A percentile compares a stretch with the other conserved stretches of the same genome.
Evolutionary conservation across 2,113 vertebrate species (phyloP).

Genomic region (Chaetura pelagica): DNA sequence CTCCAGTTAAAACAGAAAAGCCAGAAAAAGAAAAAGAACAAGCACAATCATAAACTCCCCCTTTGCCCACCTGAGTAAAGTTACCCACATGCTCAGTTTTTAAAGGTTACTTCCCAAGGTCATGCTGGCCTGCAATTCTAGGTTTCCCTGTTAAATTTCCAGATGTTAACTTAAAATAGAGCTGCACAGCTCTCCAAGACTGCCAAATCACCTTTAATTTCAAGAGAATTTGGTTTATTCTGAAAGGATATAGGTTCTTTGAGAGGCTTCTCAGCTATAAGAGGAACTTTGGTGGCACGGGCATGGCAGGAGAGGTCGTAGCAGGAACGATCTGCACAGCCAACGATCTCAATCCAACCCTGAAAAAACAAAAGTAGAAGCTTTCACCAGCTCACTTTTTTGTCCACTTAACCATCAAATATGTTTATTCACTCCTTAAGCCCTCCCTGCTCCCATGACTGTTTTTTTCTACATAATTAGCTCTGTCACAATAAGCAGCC

Average conservation of each 20-base stretch:
- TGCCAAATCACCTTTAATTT: not conserved
- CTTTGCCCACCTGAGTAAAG: not conserved
- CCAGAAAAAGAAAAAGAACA: not conserved
- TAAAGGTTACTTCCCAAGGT: not conserved
- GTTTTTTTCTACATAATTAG: conserved; percentile 47
- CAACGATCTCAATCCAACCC: conserved; percentile 99
- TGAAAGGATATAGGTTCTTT: conserved; percentile 98
- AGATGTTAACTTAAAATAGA: not conserved
- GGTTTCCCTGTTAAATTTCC: not conserved
- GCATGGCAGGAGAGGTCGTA: conserved; percentile 94
- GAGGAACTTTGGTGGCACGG: conserved; percentile 94
- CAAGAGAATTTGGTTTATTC: not conserved
- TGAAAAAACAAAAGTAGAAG: conserved; percentile 63
- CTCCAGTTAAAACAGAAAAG: not conserved
- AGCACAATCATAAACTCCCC: not conserved
- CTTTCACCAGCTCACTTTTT: conserved; percentile 31
- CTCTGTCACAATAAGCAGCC: conserved; percentile 38
- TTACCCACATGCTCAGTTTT: not conserved
- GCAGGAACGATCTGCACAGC: conserved; percentile 95
- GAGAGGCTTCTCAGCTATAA: conserved; percentile 93
- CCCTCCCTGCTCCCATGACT: conserved; percentile 3
- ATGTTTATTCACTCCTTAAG: conserved; percentile 42
- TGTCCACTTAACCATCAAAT: conserved; percentile 37
- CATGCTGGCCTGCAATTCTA: not conserved
- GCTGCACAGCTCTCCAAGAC: not conserved